phyloP scores from a whole-genome alignment of 2,797 vertebrate genomes.

The Rhabdophis nuchalis region DNA sequence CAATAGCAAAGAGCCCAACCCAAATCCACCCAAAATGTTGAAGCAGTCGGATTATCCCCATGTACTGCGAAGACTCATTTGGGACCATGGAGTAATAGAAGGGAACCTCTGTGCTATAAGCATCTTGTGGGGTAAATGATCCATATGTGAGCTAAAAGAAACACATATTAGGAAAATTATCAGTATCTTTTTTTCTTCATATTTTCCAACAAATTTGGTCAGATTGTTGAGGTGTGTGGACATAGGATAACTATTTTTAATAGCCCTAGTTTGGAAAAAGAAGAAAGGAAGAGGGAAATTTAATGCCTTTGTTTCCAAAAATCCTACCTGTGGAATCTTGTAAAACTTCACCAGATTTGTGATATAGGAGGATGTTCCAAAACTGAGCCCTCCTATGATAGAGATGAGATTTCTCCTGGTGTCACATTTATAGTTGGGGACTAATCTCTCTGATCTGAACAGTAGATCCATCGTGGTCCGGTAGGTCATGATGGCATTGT shows the following conservation, averaged over 20 bases:
- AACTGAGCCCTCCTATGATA: neutral
- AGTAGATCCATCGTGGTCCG: neutral
- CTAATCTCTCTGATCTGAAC: neutral
- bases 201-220: no score
- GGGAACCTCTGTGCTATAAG: neutral
- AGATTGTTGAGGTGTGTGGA: no score
- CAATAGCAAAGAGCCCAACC: neutral
- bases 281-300: neutral
- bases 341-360: neutral
- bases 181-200: neutral
- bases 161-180: neutral
- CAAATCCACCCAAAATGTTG: neutral
- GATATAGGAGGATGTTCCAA: neutral
- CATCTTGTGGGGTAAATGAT: neutral
- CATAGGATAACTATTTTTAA: no score
- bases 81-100: neutral
- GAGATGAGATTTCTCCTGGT: neutral
- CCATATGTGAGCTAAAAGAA: neutral
- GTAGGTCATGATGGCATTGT: neutral
- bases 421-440: neutral
- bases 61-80: neutral
- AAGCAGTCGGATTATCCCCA: neutral
- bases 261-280: neutral
- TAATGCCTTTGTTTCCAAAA: neutral
- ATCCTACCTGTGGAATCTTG: neutral